These are phyloP conservation scores for Argentina silus DNA, from an alignment of 2,797 vertebrate species.

Conservation along the genomic window DNA sequence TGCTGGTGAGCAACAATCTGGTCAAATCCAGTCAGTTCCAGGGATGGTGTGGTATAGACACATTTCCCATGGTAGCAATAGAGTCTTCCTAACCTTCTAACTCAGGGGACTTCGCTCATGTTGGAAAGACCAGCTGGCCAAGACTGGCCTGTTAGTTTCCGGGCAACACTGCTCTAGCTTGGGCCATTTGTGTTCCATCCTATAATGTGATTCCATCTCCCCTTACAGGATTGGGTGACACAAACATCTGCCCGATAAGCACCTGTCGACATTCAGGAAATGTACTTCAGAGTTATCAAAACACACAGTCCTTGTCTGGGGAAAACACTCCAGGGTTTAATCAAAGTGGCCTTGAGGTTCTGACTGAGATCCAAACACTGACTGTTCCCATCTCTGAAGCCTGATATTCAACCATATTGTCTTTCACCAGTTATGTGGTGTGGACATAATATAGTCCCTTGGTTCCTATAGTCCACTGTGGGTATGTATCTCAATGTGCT, in stretches of 20 bases:
- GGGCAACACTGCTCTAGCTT: slow-evolving; percentile 28
- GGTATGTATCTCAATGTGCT: slow-evolving; percentile 6
- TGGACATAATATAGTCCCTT: neutral
- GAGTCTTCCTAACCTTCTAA: slow-evolving; percentile 1
- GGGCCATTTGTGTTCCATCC: slow-evolving; percentile 16
- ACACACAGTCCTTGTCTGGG: slow-evolving; percentile 15
- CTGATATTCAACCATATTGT: neutral
- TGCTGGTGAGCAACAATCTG: neutral
- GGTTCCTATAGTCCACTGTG: neutral
- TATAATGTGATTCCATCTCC: slow-evolving; percentile 37
- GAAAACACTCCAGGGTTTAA: slow-evolving; percentile 16
- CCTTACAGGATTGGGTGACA: slow-evolving; percentile 38
- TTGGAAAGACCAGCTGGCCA: slow-evolving; percentile 28
- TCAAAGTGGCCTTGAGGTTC: slow-evolving; percentile 14
- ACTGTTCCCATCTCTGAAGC: slow-evolving; percentile 11
- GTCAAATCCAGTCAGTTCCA: neutral
- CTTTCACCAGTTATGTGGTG: slow-evolving; percentile 1
- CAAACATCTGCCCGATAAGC: slow-evolving; percentile 29
- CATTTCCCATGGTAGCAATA: neutral
- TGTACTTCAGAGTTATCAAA: slow-evolving; percentile 35
- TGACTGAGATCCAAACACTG: slow-evolving; percentile 22
- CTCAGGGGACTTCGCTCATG: neutral
- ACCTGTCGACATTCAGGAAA: slow-evolving; percentile 41
- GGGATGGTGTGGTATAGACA: neutral
- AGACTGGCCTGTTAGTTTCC: slow-evolving; percentile 33